These are phyloP conservation scores for Bombus balteatus DNA, from an alignment of 1,140 invertebrate species.

Conservation along the genomic window DNA sequence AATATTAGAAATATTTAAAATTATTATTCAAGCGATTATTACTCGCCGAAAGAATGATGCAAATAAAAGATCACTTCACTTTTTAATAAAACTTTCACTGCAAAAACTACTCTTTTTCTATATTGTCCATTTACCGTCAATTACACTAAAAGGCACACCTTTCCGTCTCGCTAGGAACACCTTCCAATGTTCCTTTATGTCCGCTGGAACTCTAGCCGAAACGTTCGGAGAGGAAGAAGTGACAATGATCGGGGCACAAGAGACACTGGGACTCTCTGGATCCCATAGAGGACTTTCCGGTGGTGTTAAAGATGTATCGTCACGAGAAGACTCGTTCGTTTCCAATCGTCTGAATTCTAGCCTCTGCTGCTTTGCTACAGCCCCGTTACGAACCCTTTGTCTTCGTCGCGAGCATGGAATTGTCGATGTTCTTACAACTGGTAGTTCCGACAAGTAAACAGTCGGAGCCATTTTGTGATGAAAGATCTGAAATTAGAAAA, in stretches of 20 bases:
- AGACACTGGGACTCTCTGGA: slow-evolving; percentile 45
- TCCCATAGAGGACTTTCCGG: slow-evolving; percentile 53
- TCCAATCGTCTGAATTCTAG: slow-evolving; percentile 46
- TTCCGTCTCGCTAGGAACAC: slow-evolving; percentile 52
- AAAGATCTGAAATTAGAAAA: slow-evolving; percentile 36
- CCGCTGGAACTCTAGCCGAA: slow-evolving; percentile 37
- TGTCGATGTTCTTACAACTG: slow-evolving; percentile 54
- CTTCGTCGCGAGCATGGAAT: slow-evolving; percentile 56
- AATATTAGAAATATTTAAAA: too few species aligned
- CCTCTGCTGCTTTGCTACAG: slow-evolving; percentile 51
- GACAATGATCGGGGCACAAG: slow-evolving; percentile 40
- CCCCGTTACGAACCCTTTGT: slow-evolving; percentile 44
- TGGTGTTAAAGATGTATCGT: slow-evolving; percentile 32
- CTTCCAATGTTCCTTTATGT: slow-evolving; percentile 57
- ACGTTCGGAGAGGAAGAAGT: slow-evolving; percentile 33
- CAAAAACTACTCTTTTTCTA: not conserved
- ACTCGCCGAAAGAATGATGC: not conserved
- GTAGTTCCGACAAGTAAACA: slow-evolving; percentile 68
- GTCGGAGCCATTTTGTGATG: slow-evolving; percentile 69
- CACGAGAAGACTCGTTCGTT: not conserved
- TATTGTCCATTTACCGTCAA: not conserved
- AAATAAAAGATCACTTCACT: not conserved
- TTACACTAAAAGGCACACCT: slow-evolving; percentile 56
- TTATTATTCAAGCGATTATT: too few species aligned
- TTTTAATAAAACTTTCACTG: not conserved